Percentiles rank a stretch among this genome's conserved stretches.
These are phyloP conservation scores for Sphaeramia orbicularis DNA, from an alignment of 2,797 vertebrate species.

Conservation along the genomic window DNA sequence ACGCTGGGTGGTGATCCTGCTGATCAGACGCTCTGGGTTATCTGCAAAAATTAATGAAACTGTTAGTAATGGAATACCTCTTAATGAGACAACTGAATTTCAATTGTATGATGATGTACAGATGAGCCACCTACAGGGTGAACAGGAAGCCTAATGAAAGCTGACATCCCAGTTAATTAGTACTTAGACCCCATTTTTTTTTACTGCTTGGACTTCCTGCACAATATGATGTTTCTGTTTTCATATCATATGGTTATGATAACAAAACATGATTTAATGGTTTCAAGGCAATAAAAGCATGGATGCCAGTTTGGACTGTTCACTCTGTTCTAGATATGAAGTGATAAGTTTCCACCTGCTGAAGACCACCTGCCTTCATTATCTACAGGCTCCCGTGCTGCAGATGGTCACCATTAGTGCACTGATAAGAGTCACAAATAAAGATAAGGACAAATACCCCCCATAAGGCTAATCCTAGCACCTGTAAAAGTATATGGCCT, in stretches of 20 bases:
- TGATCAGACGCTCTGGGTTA: constrained; percentile 94
- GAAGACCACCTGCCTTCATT: background rate
- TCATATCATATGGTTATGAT: background rate
- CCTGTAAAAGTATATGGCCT: constrained; percentile 21
- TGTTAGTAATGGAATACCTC: constrained; percentile 14
- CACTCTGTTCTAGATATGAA: constrained; percentile 11
- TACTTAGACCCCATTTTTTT: background rate
- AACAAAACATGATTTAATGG: background rate
- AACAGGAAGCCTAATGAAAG: background rate
- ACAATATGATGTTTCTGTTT: background rate
- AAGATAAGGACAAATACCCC: constrained; percentile 37
- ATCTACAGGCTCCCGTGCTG: background rate
- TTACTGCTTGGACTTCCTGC: background rate
- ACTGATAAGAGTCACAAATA: constrained; percentile 45
- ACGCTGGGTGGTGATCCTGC: constrained; percentile 94
- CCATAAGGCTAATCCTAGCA: constrained; percentile 7
- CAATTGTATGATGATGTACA: background rate
- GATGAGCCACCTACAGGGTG: background rate
- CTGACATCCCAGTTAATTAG: background rate
- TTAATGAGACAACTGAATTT: background rate
- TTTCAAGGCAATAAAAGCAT: background rate
- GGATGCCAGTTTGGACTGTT: background rate
- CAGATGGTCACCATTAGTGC: constrained; percentile 36
- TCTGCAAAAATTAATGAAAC: constrained; percentile 78
- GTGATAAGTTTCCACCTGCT: constrained; percentile 9